Conservation (phyloP, 2,113 vertebrate genomes). For the Ictalurus furcatus region DNA sequence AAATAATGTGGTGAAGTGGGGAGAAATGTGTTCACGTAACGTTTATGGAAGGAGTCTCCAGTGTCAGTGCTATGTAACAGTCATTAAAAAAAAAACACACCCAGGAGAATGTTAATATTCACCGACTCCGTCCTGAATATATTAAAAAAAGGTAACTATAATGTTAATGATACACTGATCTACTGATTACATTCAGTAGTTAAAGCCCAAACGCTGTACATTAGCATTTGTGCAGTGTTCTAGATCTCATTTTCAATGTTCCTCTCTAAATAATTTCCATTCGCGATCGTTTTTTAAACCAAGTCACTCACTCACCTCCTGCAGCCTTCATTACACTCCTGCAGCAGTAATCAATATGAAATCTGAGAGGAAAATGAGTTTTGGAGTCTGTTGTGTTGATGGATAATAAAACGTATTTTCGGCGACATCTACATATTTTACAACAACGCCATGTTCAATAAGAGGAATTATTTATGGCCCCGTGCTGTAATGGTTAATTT, state of each 20-base stretch:
- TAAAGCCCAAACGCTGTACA: neutral
- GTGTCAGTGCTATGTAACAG: neutral
- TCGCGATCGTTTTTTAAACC: neutral
- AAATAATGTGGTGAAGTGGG: too few relatives aligned
- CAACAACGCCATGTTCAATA: neutral
- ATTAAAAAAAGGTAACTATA: neutral
- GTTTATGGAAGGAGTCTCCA: neutral
- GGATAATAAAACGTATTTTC: neutral
- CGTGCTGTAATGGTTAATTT: neutral
- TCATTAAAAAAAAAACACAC: neutral
- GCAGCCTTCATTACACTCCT: neutral
- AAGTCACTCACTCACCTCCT: neutral
- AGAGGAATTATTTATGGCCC: neutral
- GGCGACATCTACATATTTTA: constrained; percentile 3
- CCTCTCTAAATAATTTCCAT: neutral
- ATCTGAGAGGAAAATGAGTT: neutral
- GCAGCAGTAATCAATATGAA: neutral
- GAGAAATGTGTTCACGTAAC: neutral
- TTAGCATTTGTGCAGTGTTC: neutral
- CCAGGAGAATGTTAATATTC: neutral
- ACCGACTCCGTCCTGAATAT: neutral
- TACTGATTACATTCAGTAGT: neutral
- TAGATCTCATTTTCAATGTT: neutral
- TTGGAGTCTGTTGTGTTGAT: neutral
- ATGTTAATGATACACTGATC: neutral